Evolutionary conservation across 2,888 invertebrate genomes (phyloP).

Genomic region (Amphipoea lucens): DNA sequence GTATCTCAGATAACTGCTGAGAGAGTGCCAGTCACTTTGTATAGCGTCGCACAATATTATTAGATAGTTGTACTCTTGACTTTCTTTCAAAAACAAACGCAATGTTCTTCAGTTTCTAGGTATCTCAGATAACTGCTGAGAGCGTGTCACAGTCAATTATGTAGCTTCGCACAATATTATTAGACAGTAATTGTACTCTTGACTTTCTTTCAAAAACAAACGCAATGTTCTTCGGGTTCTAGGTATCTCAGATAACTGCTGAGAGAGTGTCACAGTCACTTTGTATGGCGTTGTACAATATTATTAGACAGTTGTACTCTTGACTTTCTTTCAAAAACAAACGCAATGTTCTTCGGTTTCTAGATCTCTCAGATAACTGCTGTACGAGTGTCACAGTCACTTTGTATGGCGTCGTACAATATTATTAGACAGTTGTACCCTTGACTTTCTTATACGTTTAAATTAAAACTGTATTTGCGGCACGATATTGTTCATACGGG

Average conservation of each 20-base stretch:
- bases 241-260: not conserved
- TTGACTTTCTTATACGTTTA: conserved; percentile 23
- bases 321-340: conserved; percentile 18
- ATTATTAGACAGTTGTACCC: not conserved
- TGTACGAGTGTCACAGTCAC: no score
- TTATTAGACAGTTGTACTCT: not conserved
- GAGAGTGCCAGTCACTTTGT: no score
- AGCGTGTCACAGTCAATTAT: not conserved
- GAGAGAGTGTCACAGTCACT: not conserved
- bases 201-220: conserved; percentile 17
- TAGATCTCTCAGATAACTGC: not conserved
- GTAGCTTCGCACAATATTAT: not conserved
- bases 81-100: no score
- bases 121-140: not conserved
- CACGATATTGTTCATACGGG: not conserved
- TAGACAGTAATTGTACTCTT: not conserved
- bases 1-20: no score
- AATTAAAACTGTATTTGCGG: not conserved
- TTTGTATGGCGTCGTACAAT: not conserved
- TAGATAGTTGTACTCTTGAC: no score
- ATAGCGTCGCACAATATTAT: no score
- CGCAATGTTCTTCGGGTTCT: not conserved
- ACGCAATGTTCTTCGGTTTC: conserved; percentile 3
- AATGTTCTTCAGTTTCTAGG: conserved; percentile 3
- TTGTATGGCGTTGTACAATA: not conserved